Base-by-base conservation (phyloP, 2,888 invertebrate genomes). In the Calameuta filiformis region DNA sequence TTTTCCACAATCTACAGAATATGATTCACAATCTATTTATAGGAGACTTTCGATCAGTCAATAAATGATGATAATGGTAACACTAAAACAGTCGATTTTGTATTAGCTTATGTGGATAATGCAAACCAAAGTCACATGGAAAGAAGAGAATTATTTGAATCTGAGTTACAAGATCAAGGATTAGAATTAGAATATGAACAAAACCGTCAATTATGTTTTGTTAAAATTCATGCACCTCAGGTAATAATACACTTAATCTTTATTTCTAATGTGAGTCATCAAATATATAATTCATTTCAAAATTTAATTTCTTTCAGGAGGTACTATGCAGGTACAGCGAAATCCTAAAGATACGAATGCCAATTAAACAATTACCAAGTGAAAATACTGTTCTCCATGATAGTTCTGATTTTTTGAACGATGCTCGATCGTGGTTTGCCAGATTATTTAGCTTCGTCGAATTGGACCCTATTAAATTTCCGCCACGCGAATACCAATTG, bases 291-390 rank as follows among this genome's bases (percentile, higher is more conserved):
- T 12, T 71, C 31, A 71, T 30, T 30, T 71, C 3, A 40, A 40
- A 40, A 23, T 40, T 3, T 15, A 30, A 71, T 71, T 33, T 30
- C 74, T 81, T 81, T n/a, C 76, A 89, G 87, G 95, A 95, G 84
- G 95, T 96, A 1, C 90, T 96, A 33, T 93, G 94, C 79, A 93
- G 95, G 83, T 96, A 96, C 90, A 94, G 95, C 68, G 96, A 96
- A 91, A 94, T 96, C 81, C 93, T 96, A 85, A 96, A 96, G 90
- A 92, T 96, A 68, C 94, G 95, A 88, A 93, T 96, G 93, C 96
- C 96, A 73, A 95, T 96, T 90, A 96, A 94, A 92, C 82, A 83
- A 33, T 73, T 85, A 69, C 81, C 86, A 9, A 78, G 85, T 73
- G 84, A 87, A 71, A 83, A 81, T 75, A 35, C 35, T 11, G 73